phyloP scores from a whole-genome alignment of 2,797 vertebrate genomes.

The Anguilla megastoma region DNA sequence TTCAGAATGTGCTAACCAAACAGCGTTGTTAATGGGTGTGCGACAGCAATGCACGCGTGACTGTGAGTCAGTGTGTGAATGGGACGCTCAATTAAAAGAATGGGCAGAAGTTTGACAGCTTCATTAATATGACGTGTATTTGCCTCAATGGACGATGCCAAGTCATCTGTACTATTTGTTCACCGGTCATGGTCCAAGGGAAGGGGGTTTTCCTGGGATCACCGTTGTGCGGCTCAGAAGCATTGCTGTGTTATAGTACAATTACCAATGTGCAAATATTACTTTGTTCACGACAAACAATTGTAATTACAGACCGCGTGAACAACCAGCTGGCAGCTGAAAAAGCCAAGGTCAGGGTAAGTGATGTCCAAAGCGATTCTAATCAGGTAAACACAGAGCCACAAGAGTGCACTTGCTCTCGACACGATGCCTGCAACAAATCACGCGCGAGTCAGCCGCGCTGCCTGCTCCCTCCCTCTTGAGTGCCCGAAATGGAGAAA shows the following conservation, averaged over 20 bases:
- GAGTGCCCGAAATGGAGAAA: not conserved
- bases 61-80: not conserved
- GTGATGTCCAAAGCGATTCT: not conserved
- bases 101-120: conserved; percentile 9
- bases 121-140: not conserved
- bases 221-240: not conserved
- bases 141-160: not conserved
- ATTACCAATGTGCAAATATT: not conserved
- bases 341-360: conserved; percentile 16
- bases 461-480: not conserved
- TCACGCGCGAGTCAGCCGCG: not conserved
- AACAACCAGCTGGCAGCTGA: not conserved
- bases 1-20: not conserved
- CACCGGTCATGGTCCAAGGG: not conserved
- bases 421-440: not conserved
- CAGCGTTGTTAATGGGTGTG: not conserved
- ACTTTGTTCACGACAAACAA: not conserved
- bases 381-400: conserved; percentile 3
- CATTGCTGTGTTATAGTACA: not conserved
- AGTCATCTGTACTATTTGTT: not conserved
- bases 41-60: not conserved
- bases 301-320: not conserved
- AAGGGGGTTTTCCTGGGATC: not conserved
- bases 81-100: not conserved
- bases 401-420: not conserved